Percentiles rank a stretch among this genome's conserved stretches.
These are phyloP conservation scores for Corythornis madagascariensis DNA, from an alignment of 2,113 vertebrate genomes.

Conservation along the genomic window DNA sequence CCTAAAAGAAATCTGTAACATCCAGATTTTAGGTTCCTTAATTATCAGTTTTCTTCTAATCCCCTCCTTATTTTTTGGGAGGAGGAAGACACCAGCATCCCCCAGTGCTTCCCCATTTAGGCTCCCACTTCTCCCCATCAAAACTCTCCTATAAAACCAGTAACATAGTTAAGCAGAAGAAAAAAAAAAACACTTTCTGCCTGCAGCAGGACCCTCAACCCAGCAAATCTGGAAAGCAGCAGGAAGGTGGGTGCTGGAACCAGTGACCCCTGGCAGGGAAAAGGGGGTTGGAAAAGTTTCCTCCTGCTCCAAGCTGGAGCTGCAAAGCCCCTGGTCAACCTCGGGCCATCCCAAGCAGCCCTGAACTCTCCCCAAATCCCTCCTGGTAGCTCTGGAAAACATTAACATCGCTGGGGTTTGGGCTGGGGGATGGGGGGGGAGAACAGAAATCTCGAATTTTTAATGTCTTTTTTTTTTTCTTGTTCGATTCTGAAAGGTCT, in stretches of 20 bases:
- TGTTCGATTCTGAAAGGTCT: neutral
- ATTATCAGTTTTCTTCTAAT: neutral
- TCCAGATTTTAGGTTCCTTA: neutral
- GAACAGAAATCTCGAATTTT: neutral
- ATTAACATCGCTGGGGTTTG: neutral
- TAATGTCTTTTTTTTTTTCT: too few species aligned
- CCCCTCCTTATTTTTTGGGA: neutral
- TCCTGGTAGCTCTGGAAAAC: conserved; percentile 28
- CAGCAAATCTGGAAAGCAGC: neutral
- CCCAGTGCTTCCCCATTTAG: neutral
- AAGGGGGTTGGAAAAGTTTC: neutral
- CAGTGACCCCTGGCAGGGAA: neutral
- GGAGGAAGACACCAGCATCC: neutral
- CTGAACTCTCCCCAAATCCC: neutral
- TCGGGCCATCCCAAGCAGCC: neutral
- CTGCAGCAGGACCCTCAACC: neutral
- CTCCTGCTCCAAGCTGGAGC: neutral
- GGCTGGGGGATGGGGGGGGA: neutral
- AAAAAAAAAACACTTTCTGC: neutral
- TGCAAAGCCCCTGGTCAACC: conserved; percentile 1
- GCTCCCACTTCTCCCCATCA: neutral
- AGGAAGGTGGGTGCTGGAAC: neutral
- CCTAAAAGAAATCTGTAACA: neutral
- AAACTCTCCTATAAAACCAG: neutral
- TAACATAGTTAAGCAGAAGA: fast-evolving